phyloP scores from a whole-genome alignment of 92 coral and sea anemone genomes.

The Porites divaricata region DNA sequence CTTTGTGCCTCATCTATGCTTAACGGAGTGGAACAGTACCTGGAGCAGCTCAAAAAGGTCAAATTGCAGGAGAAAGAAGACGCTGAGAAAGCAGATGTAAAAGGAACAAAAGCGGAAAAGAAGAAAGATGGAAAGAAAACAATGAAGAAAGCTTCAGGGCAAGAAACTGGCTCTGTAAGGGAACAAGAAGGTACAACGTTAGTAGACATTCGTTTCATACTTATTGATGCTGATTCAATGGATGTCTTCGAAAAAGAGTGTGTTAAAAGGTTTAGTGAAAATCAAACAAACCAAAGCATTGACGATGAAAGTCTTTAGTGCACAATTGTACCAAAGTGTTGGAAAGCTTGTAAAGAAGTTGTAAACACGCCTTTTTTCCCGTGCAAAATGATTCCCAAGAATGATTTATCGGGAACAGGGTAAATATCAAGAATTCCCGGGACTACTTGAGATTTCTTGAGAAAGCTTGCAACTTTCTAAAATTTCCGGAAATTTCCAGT shows the following conservation, averaged over 20 bases:
- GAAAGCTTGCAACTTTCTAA: too few species aligned
- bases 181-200: constrained; percentile 10
- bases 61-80: not conserved
- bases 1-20: constrained; percentile 79
- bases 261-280: constrained; percentile 42
- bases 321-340: too few species aligned
- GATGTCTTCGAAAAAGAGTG: constrained; percentile 70
- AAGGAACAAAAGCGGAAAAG: not conserved
- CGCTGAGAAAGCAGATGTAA: not conserved
- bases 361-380: too few species aligned
- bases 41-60: constrained; percentile 13
- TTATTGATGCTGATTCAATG: constrained; percentile 58
- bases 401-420: too few species aligned
- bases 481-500: too few species aligned
- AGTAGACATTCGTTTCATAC: constrained; percentile 74
- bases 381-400: too few species aligned
- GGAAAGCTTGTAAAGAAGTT: too few species aligned
- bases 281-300: not conserved
- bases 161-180: not conserved
- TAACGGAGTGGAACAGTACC: constrained; percentile 57
- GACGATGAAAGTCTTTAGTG: constrained; percentile 10
- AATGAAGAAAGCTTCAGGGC: not conserved
- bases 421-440: too few species aligned
- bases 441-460: too few species aligned
- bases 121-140: not conserved